Conservation (phyloP, 2,888 invertebrate genomes). For the Thera obeliscata region DNA sequence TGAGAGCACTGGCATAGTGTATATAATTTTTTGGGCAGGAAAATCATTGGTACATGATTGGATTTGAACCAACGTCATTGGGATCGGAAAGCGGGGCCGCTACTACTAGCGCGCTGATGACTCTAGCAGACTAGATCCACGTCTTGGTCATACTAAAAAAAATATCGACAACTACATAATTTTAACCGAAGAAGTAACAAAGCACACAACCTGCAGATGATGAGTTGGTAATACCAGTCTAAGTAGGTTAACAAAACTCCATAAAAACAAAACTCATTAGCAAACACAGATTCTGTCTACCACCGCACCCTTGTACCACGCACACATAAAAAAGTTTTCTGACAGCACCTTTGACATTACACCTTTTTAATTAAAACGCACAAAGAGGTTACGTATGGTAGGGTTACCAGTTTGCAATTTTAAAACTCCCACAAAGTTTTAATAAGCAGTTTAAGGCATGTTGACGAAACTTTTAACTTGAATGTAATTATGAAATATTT, state of each 20-base stretch:
- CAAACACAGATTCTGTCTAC: constrained; percentile 13
- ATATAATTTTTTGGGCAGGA: too few relatives aligned
- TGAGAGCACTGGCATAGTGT: too few relatives aligned
- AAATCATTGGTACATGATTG: too few relatives aligned
- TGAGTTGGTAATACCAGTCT: not conserved
- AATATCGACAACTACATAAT: not conserved
- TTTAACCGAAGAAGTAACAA: not conserved
- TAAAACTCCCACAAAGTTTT: not conserved
- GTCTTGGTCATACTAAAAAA: too few relatives aligned
- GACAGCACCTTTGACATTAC: constrained; percentile 32
- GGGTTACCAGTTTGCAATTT: not conserved
- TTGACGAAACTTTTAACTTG: too few relatives aligned
- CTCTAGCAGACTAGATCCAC: too few relatives aligned
- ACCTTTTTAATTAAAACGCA: constrained; percentile 34
- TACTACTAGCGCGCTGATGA: too few relatives aligned
- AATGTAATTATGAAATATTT: too few relatives aligned
- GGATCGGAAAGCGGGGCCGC: too few relatives aligned
- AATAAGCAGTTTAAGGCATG: too few relatives aligned
- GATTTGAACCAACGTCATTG: too few relatives aligned
- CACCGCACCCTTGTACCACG: constrained; percentile 2
- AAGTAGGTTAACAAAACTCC: constrained; percentile 2
- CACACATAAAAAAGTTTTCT: constrained; percentile 28
- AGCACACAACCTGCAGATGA: not conserved
- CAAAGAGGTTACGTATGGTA: constrained; percentile 9
- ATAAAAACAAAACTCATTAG: constrained; percentile 30